These are phyloP conservation scores for Alcis repandata DNA, from an alignment of 2,888 invertebrate species.

Conservation along the genomic window DNA sequence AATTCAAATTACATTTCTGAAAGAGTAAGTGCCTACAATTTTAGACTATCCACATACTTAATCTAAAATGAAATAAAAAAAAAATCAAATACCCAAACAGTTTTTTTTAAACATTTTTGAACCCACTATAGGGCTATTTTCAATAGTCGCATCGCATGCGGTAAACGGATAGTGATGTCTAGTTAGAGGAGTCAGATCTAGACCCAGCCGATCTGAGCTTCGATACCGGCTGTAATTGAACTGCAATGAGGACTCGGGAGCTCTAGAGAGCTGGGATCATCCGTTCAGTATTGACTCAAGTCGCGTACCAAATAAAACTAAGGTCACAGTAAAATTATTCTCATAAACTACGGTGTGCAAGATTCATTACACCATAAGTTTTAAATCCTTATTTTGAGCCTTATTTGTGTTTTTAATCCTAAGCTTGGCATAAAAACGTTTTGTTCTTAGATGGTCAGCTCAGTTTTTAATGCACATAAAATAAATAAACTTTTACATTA, in stretches of 20 bases:
- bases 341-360: too few relatives aligned
- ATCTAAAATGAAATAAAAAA: too few relatives aligned
- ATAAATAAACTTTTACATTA: too few relatives aligned
- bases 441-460: too few relatives aligned
- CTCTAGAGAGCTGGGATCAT: slow-evolving; percentile 26
- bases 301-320: background rate
- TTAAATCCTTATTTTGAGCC: too few relatives aligned
- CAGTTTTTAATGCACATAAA: too few relatives aligned
- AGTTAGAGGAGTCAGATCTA: slow-evolving; percentile 81
- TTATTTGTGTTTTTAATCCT: too few relatives aligned
- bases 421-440: too few relatives aligned
- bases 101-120: slow-evolving; percentile 29
- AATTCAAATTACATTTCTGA: too few relatives aligned
- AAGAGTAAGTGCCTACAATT: too few relatives aligned
- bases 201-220: slow-evolving; percentile 68
- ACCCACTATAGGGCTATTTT: slow-evolving; percentile 69
- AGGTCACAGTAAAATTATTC: background rate
- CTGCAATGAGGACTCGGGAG: slow-evolving; percentile 27
- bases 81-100: background rate
- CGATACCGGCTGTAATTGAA: slow-evolving; percentile 35
- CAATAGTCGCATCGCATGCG: slow-evolving; percentile 75
- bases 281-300: background rate
- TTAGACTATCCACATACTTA: too few relatives aligned
- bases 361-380: too few relatives aligned
- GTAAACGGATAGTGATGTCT: slow-evolving; percentile 80